Percentiles rank a stretch among this genome's conserved stretches.
Conservation (phyloP, 2,888 invertebrate species). For the Eutolmus rufibarbis region DNA sequence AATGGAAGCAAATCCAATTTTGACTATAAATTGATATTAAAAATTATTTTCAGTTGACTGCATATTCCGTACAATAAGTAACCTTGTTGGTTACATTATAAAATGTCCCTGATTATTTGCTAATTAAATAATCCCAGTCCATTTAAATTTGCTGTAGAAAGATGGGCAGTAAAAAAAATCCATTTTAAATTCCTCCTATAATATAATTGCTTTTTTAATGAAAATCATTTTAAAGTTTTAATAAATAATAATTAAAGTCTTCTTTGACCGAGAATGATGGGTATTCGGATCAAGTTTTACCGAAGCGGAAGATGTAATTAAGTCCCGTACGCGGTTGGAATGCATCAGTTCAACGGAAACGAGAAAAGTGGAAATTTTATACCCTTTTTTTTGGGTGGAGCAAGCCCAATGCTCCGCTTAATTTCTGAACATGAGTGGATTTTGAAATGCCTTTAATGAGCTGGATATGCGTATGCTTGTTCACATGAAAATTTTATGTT, state of each 20-base stretch:
- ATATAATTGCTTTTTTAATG: not conserved
- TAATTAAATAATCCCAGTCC: not conserved
- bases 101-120: not conserved
- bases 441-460: not conserved
- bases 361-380: not conserved
- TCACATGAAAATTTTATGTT: not conserved
- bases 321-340: not conserved
- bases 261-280: not conserved
- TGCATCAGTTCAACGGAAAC: not conserved
- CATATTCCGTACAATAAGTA: not conserved
- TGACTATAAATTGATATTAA: not conserved
- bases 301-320: not conserved
- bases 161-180: not conserved
- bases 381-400: not conserved
- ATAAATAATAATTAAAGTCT: not conserved
- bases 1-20: not conserved
- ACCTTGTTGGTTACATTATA: not conserved
- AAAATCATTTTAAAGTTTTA: not conserved
- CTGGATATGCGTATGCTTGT: not conserved
- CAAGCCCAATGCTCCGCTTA: not conserved
- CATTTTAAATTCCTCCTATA: not conserved
- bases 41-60: not conserved
- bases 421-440: not conserved
- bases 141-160: not conserved
- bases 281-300: not conserved